Percentiles rank a stretch among this genome's conserved stretches.
Evolutionary conservation across 2,888 invertebrate species (phyloP).

Genomic region (Eristalis arbustorum): DNA sequence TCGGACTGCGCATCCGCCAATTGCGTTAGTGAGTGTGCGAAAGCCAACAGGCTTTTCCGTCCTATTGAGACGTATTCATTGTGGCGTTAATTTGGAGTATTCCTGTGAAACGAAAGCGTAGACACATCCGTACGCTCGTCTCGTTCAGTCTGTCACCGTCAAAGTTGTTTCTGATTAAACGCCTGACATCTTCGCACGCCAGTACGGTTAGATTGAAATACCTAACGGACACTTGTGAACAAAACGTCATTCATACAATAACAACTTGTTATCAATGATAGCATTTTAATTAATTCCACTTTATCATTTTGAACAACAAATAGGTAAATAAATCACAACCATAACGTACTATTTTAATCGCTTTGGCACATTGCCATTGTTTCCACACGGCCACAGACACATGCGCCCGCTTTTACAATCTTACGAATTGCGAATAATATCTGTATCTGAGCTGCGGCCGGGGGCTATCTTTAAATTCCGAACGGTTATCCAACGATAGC

Average conservation of each 20-base stretch:
- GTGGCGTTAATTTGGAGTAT: not conserved
- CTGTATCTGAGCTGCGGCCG: slow-evolving; percentile 6
- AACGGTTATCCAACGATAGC: slow-evolving; percentile 18
- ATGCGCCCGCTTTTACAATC: not conserved
- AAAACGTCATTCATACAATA: not conserved
- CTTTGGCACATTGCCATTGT: slow-evolving; percentile 43
- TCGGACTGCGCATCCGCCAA: slow-evolving; percentile 28
- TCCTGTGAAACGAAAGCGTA: not conserved
- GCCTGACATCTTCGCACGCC: not conserved
- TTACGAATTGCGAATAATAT: not conserved
- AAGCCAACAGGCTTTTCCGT: slow-evolving; percentile 19
- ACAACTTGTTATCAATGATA: slow-evolving; percentile 2
- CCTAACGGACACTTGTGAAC: not conserved
- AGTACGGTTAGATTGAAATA: not conserved
- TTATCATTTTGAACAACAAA: slow-evolving; percentile 36
- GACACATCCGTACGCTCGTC: not conserved
- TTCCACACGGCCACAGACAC: not conserved
- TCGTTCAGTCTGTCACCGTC: not conserved
- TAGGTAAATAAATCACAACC: slow-evolving; percentile 41
- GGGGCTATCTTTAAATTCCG: slow-evolving; percentile 15
- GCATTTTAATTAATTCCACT: slow-evolving; percentile 31
- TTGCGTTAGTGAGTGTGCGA: slow-evolving; percentile 2
- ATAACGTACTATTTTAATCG: slow-evolving; percentile 43
- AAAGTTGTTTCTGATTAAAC: not conserved
- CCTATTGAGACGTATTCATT: slow-evolving; percentile 14